Base-by-base conservation (phyloP, 2,888 invertebrate genomes). In the Halictus quadricinctus region DNA sequence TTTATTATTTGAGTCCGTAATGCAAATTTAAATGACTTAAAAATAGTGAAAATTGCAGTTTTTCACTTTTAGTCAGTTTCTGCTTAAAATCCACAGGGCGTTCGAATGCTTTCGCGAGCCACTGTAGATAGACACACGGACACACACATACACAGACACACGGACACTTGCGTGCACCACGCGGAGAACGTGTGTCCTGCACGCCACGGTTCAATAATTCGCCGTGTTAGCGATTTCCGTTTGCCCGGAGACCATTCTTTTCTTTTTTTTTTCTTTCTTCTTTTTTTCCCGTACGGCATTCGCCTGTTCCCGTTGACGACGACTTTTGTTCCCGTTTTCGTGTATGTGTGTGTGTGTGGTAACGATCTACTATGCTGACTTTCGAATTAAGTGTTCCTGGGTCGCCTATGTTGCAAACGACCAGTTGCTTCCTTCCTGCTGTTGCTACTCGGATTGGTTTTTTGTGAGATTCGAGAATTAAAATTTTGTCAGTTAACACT, bases 131-230 rank as follows among this genome's bases (percentile, higher is more conserved):
- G 18, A 50, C 58, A 54, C 54, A n/a, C 54, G 21, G 21, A 54
- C 58, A 58, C 58, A 10, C 58, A n/a, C 0, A 21, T 10, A 54
- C 6, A 10, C n/a, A 0, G 21, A 25, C 60, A 25, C 60, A 64
- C 25, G 25, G 25, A 64, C 7, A 64, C 15, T 12, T 4, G 74
- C 58, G 83, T 43, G 64, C 73, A 18, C 7, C 18, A 18, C 15
- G 8, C 69, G 12, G 36, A 21, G 69, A 41, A 41, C 41, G 69
- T 41, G 41, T 69, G 69, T 21, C 41, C 69, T 18, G 80, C 79
- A 78, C 74, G 87, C 72, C 86, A 86, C 83, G 89, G 88, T 88
- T 90, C 89, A 85, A 90, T 90, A 88, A 89, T 88, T 89, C 88
- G 81, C 75, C 50, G 76, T 82, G 88, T 86, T 88, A 81, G 85